A percentile compares a stretch with the other conserved stretches of the same genome.
Conservation (phyloP, 2,113 vertebrate genomes). For the Falco punctatus region DNA sequence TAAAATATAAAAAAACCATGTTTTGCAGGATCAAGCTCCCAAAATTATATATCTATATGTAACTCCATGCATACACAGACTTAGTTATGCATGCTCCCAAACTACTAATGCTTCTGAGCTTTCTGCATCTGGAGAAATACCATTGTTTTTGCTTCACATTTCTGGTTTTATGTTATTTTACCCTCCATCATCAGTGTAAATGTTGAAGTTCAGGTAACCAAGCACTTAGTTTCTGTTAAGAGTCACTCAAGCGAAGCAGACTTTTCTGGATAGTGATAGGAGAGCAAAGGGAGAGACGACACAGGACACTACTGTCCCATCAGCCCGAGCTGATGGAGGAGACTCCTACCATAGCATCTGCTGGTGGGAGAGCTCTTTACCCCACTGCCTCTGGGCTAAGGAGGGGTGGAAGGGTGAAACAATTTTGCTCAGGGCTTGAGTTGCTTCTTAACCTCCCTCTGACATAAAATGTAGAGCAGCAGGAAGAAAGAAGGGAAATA, state of each 20-base stretch:
- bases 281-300: neutral
- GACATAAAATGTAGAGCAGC: neutral
- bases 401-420: neutral
- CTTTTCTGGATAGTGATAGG: neutral
- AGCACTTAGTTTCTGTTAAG: neutral
- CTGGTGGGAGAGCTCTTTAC: neutral
- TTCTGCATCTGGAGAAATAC: neutral
- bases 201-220: neutral
- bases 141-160: neutral
- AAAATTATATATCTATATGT: neutral
- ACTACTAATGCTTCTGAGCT: neutral
- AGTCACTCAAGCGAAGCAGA: neutral
- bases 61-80: neutral
- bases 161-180: neutral
- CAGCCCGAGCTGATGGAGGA: neutral
- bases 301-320: neutral
- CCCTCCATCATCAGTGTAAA: neutral
- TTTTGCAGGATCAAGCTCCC: conserved; percentile 12
- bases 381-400: neutral
- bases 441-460: neutral
- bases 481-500: neutral
- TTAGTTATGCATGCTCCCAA: neutral
- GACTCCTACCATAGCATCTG: neutral
- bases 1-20: neutral
- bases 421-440: neutral